Percentiles rank a stretch among this genome's conserved stretches.
phyloP scores from a whole-genome alignment of 2,888 invertebrate species.

The Stegana nigrithorax region DNA sequence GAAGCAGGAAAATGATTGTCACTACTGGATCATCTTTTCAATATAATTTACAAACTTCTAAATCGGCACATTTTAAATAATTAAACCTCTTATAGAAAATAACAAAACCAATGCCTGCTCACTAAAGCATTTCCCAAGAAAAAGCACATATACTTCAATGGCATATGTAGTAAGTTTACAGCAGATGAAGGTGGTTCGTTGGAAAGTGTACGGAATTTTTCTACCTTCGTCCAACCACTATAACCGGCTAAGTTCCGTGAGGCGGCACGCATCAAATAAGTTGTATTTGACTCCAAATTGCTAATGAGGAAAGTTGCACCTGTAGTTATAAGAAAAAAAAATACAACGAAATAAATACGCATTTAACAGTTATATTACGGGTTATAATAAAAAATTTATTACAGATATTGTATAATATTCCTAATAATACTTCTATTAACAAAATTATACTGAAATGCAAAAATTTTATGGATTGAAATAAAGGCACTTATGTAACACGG shows the following conservation, averaged over 20 bases:
- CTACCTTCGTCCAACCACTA: conserved; percentile 66
- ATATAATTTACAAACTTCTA: too few species aligned
- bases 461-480: neutral
- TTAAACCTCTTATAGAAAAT: too few species aligned
- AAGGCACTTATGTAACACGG: too few species aligned
- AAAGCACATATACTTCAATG: conserved; percentile 31
- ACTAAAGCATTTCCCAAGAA: too few species aligned
- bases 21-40: too few species aligned
- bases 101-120: too few species aligned
- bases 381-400: neutral
- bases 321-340: conserved; percentile 39
- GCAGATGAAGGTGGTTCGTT: conserved; percentile 58
- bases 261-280: conserved; percentile 71
- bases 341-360: neutral
- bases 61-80: too few species aligned
- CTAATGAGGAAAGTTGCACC: conserved; percentile 70
- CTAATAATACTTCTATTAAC: neutral
- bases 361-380: too few species aligned
- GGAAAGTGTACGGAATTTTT: conserved; percentile 62
- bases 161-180: neutral
- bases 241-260: conserved; percentile 72
- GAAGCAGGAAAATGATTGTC: too few species aligned
- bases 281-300: conserved; percentile 69
- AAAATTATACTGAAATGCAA: neutral
- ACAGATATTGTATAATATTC: neutral